Conservation (phyloP, 2,888 invertebrate genomes). For the Caenorhabditis sp. region DNA sequence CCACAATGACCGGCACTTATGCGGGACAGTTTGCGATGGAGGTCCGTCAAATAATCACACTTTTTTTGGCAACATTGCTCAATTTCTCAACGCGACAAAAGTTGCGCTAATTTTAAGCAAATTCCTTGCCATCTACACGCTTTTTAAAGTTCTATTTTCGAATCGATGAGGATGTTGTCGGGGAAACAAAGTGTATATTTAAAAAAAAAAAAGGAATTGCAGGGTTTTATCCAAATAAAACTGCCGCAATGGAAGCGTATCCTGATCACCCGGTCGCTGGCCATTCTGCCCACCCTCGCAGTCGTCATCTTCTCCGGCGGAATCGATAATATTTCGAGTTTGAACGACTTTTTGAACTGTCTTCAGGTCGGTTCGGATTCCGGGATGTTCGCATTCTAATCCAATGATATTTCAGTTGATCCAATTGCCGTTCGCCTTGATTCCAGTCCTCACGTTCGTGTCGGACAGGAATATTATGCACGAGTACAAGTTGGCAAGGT, state of each 20-base stretch:
- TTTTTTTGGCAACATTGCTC: not conserved
- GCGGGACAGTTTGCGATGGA: conserved; percentile 82
- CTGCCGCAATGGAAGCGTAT: conserved; percentile 91
- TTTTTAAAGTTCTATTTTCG: too few species aligned
- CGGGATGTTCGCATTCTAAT: too few species aligned
- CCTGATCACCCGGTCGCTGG: conserved; percentile 86
- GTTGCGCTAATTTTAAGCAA: too few species aligned
- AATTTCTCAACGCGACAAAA: too few species aligned
- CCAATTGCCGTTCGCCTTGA: conserved; percentile 84
- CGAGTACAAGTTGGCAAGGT: conserved; percentile 88
- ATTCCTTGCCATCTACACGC: too few species aligned
- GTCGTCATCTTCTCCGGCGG: conserved; percentile 79
- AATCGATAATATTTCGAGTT: conserved; percentile 79
- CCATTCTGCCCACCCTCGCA: conserved; percentile 84
- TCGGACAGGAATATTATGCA: conserved; percentile 88
- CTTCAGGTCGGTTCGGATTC: conserved; percentile 79
- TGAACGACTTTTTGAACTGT: conserved; percentile 90
- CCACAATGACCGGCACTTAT: conserved; percentile 81
- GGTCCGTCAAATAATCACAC: conserved; percentile 64
- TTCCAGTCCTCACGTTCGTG: conserved; percentile 86
- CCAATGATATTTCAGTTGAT: conserved; percentile 84
- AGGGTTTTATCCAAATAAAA: conserved; percentile 88
- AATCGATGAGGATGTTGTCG: too few species aligned
- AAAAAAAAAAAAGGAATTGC: too few species aligned
- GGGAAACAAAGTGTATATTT: too few species aligned